phyloP scores from a whole-genome alignment of 2,113 vertebrate species.

The Eulemur macaco region DNA sequence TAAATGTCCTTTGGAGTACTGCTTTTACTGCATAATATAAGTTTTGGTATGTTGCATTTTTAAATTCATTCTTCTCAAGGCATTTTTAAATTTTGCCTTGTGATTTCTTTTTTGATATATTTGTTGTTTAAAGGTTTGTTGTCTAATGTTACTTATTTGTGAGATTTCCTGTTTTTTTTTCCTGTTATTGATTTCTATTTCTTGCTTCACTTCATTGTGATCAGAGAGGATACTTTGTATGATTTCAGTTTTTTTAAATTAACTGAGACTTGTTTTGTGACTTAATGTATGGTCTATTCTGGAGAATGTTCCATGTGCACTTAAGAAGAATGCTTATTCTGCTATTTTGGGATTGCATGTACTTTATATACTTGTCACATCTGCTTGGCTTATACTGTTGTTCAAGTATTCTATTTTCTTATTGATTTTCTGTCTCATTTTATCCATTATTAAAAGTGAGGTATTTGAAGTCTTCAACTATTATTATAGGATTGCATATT shows the following conservation, averaged over 20 bases:
- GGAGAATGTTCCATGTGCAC: background rate
- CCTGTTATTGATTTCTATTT: background rate
- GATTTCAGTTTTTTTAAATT: background rate
- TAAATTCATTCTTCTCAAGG: background rate
- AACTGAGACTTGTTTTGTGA: background rate
- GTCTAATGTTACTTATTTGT: background rate
- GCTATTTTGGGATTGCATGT: background rate
- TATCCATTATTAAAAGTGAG: background rate
- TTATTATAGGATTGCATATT: background rate
- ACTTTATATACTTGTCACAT: background rate
- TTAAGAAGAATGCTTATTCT: background rate
- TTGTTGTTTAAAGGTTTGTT: background rate
- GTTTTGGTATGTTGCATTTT: background rate
- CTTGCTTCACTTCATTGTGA: background rate
- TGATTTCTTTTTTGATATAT: background rate
- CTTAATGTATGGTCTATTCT: background rate
- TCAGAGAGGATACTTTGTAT: background rate
- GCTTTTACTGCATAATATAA: background rate
- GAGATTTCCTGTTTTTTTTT: background rate
- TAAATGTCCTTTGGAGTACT: background rate
- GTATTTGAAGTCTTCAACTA: background rate
- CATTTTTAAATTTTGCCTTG: background rate
- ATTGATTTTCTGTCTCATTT: background rate
- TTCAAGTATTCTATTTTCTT: background rate
- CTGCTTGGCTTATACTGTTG: background rate